Evolutionary conservation across 2,113 vertebrate species (phyloP).

Genomic region (Phasianus colchicus): DNA sequence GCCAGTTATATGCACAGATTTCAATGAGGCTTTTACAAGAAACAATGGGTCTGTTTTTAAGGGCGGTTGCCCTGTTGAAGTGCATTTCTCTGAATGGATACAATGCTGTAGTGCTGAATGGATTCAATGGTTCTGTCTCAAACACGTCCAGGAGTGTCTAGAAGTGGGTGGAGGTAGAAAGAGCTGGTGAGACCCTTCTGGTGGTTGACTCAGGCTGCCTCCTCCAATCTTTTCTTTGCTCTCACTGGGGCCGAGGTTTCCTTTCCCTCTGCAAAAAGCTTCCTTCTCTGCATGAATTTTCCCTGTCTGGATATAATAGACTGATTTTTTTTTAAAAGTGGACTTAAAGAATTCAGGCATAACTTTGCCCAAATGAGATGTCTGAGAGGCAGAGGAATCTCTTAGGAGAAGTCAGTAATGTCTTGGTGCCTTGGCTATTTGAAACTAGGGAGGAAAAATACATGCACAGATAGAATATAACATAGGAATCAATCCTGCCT

Average conservation of each 20-base stretch:
- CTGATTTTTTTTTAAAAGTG: not conserved
- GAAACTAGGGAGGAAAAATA: slow-evolving; percentile 52
- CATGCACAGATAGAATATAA: slow-evolving; percentile 42
- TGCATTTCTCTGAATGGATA: slow-evolving; percentile 60
- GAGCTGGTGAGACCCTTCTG: slow-evolving; percentile 53
- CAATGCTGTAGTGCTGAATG: slow-evolving; percentile 65
- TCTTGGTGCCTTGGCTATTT: not conserved
- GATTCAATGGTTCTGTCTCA: slow-evolving; percentile 67
- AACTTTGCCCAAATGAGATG: not conserved
- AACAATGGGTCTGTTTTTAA: slow-evolving; percentile 66
- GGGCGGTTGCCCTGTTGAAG: slow-evolving; percentile 57
- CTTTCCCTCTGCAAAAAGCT: not conserved
- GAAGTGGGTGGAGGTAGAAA: slow-evolving; percentile 65
- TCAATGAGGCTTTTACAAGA: slow-evolving; percentile 63
- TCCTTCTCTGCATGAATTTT: slow-evolving; percentile 6
- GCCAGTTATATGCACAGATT: slow-evolving; percentile 54
- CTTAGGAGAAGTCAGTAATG: not conserved
- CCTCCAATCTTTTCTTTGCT: slow-evolving; percentile 49
- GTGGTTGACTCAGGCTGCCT: slow-evolving; percentile 44
- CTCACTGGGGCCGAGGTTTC: not conserved
- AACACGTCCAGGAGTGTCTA: slow-evolving; percentile 67
- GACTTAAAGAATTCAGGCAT: not conserved
- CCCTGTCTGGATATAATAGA: not conserved
- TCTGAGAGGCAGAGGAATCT: not conserved
- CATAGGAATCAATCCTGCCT: slow-evolving; percentile 64